Conservation (phyloP, 1,140 invertebrate species). For the Pseudomyrmex cubaensis region DNA sequence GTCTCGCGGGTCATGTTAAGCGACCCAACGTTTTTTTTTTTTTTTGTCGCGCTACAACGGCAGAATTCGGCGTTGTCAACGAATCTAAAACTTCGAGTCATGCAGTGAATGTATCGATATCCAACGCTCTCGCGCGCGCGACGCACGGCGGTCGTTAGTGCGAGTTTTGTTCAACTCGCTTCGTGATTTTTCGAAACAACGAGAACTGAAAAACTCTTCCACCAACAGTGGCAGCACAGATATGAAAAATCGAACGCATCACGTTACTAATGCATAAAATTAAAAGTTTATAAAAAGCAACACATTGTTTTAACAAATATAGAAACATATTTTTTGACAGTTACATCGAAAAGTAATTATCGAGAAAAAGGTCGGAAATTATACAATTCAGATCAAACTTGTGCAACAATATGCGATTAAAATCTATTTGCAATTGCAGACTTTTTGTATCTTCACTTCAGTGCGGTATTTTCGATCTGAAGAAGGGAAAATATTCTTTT, state of each 20-base stretch:
- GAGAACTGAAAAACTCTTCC: conserved; percentile 37
- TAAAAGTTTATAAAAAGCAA: conserved; percentile 18
- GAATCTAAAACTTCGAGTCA: conserved; percentile 46
- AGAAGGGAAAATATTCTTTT: background rate
- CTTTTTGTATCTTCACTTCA: background rate
- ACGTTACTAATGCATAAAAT: conserved; percentile 33
- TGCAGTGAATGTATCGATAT: conserved; percentile 60
- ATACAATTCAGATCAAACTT: background rate
- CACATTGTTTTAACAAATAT: conserved; percentile 35
- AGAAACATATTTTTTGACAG: background rate
- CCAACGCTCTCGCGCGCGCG: background rate
- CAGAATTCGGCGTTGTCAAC: conserved; percentile 57
- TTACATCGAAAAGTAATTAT: background rate
- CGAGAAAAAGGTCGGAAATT: background rate
- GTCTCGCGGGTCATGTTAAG: conserved; percentile 61
- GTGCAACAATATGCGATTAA: background rate
- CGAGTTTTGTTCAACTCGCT: conserved; percentile 43
- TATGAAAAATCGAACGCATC: conserved; percentile 47
- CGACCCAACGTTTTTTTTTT: conserved; percentile 11
- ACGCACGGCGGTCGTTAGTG: conserved; percentile 38
- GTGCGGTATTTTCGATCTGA: background rate
- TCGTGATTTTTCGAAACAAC: conserved; percentile 51
- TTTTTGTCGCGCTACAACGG: conserved; percentile 36
- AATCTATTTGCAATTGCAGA: background rate
- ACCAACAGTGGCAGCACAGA: conserved; percentile 12